Evolutionary conservation across 2,113 vertebrate species (phyloP).

Genomic region (Elephas maximus): DNA sequence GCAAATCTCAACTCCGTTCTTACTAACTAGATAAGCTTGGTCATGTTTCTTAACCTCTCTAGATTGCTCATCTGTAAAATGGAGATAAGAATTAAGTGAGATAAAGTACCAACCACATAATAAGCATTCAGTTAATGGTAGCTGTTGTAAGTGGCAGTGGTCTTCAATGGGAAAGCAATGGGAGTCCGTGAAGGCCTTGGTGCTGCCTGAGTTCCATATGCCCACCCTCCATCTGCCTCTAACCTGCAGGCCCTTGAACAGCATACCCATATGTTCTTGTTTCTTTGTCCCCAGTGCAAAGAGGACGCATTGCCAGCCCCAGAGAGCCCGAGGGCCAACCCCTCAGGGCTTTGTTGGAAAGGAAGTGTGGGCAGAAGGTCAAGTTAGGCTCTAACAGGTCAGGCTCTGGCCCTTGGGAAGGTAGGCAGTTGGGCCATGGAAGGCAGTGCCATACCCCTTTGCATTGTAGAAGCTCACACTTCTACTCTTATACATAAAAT

Average conservation of each 20-base stretch:
- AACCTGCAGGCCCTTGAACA: background rate
- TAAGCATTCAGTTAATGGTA: no score
- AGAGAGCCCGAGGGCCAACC: background rate
- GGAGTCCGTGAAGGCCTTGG: background rate
- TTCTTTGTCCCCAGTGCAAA: background rate
- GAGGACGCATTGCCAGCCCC: background rate
- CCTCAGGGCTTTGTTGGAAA: background rate
- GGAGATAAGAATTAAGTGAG: background rate
- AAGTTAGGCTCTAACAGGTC: background rate
- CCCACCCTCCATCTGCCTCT: background rate
- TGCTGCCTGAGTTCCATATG: background rate
- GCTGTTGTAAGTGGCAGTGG: background rate
- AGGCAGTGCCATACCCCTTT: background rate
- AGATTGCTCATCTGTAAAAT: background rate
- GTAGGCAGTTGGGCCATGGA: background rate
- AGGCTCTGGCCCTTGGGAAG: background rate
- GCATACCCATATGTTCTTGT: background rate
- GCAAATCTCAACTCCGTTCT: background rate
- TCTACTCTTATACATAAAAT: background rate
- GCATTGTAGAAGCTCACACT: background rate
- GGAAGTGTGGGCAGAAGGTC: background rate
- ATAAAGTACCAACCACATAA: background rate
- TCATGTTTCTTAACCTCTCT: background rate
- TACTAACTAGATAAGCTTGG: background rate
- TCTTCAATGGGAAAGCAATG: background rate